Evolutionary conservation across 2,888 invertebrate species (phyloP).

Genomic region (Agrypnus murinus): DNA sequence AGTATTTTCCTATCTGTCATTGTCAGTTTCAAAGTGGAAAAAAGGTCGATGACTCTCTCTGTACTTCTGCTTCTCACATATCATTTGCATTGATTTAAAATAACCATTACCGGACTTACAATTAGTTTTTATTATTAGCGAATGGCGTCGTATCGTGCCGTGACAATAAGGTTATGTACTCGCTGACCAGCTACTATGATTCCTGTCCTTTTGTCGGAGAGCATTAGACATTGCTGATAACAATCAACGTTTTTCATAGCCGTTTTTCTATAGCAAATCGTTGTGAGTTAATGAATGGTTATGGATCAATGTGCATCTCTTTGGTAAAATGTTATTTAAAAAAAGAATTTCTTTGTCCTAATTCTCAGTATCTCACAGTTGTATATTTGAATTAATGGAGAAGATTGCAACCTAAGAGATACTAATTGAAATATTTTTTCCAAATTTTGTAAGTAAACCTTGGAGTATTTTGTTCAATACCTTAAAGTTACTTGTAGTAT

Average conservation of each 20-base stretch:
- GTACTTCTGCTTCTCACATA: slow-evolving; percentile 34
- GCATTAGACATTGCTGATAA: slow-evolving; percentile 50
- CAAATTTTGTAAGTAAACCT: too few relatives aligned
- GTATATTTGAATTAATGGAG: too few relatives aligned
- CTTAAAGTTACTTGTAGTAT: too few relatives aligned
- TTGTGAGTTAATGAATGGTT: slow-evolving; percentile 35
- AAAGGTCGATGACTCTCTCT: slow-evolving; percentile 45
- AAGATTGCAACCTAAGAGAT: too few relatives aligned
- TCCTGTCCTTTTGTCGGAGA: slow-evolving; percentile 47
- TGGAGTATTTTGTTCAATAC: too few relatives aligned
- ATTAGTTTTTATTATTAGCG: slow-evolving; percentile 43
- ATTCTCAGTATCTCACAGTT: too few relatives aligned
- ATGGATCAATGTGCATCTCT: slow-evolving; percentile 26
- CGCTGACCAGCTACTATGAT: slow-evolving; percentile 50
- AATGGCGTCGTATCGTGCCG: slow-evolving; percentile 47
- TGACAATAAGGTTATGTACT: slow-evolving; percentile 52
- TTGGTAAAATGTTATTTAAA: slow-evolving; percentile 2
- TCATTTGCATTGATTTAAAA: slow-evolving; percentile 45
- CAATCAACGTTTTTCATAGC: slow-evolving; percentile 46
- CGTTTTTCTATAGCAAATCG: slow-evolving; percentile 41
- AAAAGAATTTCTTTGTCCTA: not conserved
- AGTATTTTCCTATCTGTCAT: slow-evolving; percentile 19
- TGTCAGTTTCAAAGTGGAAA: slow-evolving; percentile 33
- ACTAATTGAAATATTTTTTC: too few relatives aligned
- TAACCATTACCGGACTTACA: slow-evolving; percentile 31